phyloP scores from a whole-genome alignment of 1,140 invertebrate species.

The Dreissena rostriformis region DNA sequence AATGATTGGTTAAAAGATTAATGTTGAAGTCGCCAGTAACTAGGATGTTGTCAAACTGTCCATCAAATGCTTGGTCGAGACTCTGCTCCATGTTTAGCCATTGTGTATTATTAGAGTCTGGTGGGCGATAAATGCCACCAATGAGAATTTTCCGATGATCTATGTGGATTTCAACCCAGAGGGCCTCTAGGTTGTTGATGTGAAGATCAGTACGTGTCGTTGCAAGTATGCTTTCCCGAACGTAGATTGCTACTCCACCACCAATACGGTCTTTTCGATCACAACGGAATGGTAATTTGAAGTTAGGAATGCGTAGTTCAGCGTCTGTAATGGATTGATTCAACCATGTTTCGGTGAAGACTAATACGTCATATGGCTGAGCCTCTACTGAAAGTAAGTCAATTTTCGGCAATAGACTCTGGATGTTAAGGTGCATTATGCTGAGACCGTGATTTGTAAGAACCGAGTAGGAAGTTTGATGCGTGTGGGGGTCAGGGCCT shows the following conservation, averaged over 20 bases:
- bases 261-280: constrained; percentile 15
- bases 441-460: constrained; percentile 1
- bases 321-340: neutral
- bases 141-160: constrained; percentile 8
- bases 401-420: constrained; percentile 10
- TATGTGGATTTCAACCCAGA: constrained; percentile 26
- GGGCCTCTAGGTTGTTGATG: neutral
- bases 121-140: constrained; percentile 17
- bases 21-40: constrained; percentile 19
- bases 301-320: constrained; percentile 22
- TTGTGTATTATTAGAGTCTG: constrained; percentile 19
- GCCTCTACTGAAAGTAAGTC: constrained; percentile 18
- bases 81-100: constrained; percentile 22
- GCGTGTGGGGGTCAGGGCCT: constrained; percentile 7
- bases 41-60: constrained; percentile 13
- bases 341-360: constrained; percentile 27
- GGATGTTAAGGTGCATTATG: constrained; percentile 36
- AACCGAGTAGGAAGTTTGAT: neutral
- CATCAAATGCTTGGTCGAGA: constrained; percentile 10
- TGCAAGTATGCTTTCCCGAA: neutral
- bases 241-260: constrained; percentile 12
- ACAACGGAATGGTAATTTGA: constrained; percentile 13
- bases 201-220: neutral
- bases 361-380: constrained; percentile 14
- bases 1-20: neutral